Conservation (phyloP, 92 coral and sea anemone species). For the Chrysogorgia sp. region DNA sequence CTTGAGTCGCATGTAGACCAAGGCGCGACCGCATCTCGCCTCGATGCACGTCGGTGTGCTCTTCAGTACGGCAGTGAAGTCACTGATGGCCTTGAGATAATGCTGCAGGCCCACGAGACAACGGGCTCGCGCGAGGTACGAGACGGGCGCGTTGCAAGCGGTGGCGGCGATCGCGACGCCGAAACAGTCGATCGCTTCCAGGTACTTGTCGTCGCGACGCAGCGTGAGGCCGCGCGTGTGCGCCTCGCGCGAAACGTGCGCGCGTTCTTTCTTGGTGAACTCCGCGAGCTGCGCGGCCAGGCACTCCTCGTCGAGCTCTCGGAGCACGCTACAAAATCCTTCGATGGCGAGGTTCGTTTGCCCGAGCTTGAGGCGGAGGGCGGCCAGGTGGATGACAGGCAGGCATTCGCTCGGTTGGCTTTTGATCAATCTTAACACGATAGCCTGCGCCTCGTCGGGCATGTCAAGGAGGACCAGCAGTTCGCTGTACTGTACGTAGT, state of each 20-base stretch:
- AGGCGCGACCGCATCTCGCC: constrained; percentile 80
- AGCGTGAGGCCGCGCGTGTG: constrained; percentile 43
- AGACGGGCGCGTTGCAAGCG: constrained; percentile 23
- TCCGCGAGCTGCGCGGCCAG: constrained; percentile 61
- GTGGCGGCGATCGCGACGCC: constrained; percentile 46
- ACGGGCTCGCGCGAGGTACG: constrained; percentile 72
- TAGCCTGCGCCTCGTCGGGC: constrained; percentile 85
- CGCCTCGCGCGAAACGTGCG: constrained; percentile 72
- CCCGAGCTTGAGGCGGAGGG: constrained; percentile 75
- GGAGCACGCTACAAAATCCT: constrained; percentile 67
- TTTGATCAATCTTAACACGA: constrained; percentile 72
- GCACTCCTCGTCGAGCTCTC: constrained; percentile 73
- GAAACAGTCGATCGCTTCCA: constrained; percentile 68
- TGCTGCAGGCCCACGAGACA: constrained; percentile 72
- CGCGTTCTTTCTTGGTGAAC: constrained; percentile 61
- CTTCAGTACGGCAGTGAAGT: constrained; percentile 69
- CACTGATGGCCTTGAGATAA: constrained; percentile 69
- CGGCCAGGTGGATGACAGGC: constrained; percentile 74
- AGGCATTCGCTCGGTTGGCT: constrained; percentile 71
- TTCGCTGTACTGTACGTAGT: constrained; percentile 75
- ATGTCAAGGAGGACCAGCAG: constrained; percentile 65
- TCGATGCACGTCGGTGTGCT: constrained; percentile 70
- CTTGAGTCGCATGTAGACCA: constrained; percentile 36
- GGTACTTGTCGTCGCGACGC: constrained; percentile 61
- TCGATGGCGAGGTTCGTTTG: constrained; percentile 67